phyloP scores from a whole-genome alignment of 2,113 vertebrate species.

The Todiramphus chloris region DNA sequence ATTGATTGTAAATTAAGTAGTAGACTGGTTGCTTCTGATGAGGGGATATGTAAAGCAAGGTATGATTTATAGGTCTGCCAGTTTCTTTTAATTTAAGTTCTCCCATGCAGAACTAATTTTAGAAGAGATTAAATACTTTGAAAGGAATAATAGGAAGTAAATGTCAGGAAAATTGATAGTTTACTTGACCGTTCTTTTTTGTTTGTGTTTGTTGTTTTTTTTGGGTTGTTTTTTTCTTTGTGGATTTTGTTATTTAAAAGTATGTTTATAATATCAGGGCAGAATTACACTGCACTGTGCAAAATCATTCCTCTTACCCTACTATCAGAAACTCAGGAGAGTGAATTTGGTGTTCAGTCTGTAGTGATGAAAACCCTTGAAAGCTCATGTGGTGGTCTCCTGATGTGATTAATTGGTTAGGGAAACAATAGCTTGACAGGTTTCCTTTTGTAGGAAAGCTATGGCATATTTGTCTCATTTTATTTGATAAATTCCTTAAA shows the following conservation, averaged over 20 bases:
- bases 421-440: not conserved
- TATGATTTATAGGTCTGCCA: slow-evolving; percentile 11
- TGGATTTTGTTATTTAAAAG: not conserved
- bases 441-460: not conserved
- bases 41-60: not conserved
- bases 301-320: not conserved
- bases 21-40: not conserved
- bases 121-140: not conserved
- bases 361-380: not conserved
- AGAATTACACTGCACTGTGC: not conserved
- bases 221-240: too few species aligned
- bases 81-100: not conserved
- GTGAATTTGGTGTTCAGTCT: not conserved
- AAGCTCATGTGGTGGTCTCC: not conserved
- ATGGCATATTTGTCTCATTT: not conserved
- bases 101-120: not conserved
- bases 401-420: slow-evolving; percentile 23
- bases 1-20: not conserved
- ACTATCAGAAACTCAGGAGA: not conserved
- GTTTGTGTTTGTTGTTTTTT: too few species aligned
- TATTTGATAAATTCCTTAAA: not conserved
- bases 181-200: not conserved
- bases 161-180: not conserved
- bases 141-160: not conserved
- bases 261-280: not conserved